Evolutionary conservation across 2,797 vertebrate genomes (phyloP), one percentile per base, ranked within the genome.

Genomic region (Fundulus diaphanus): DNA sequence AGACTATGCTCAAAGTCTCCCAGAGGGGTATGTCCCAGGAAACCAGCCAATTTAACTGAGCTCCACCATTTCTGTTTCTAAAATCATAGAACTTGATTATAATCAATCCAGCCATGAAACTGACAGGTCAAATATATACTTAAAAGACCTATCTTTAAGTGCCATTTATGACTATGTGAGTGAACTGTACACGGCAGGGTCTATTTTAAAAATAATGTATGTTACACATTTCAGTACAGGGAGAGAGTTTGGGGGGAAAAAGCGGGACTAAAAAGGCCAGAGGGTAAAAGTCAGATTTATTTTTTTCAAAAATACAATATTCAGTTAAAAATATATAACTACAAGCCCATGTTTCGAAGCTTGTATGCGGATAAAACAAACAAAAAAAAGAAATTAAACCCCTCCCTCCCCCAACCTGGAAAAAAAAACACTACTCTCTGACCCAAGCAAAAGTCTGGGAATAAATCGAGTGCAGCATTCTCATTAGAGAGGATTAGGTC

Each of bases 401-500:
- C 24, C 40, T 70, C 11, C 46, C 16, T 52, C 74, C 27, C 52
- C 18, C 69, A 74, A 31, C 33, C 40, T 67, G 44, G 46, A 46
- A 33, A 44, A 48, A 65, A 46, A 59, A 48, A 44, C 44, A 69
- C 33, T 44, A 40, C 68, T 65, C 56, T 52, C 59, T 85, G 73
- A 78, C 70, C 78, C 70, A 82, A 66, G 77, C 61, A 68, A 66
- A 74, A 66, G 73, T 78, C 79, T 81, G 79, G 88, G 73, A 89
- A 81, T 73, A 71, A 80, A 71, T 69, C 49, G 69, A 85, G 61
- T 68, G 68, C 72, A 83, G 85, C 71, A 84, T 79, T 79, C 84
- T 93, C 90, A 92, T 92, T 91, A 89, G 72, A 79, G 71, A 78
- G 29, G 68, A 92, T 92, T 84, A 89, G 44, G 82, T 81, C 74